Conservation (phyloP, 1,140 invertebrate genomes). For the Diorhabda elongata region DNA sequence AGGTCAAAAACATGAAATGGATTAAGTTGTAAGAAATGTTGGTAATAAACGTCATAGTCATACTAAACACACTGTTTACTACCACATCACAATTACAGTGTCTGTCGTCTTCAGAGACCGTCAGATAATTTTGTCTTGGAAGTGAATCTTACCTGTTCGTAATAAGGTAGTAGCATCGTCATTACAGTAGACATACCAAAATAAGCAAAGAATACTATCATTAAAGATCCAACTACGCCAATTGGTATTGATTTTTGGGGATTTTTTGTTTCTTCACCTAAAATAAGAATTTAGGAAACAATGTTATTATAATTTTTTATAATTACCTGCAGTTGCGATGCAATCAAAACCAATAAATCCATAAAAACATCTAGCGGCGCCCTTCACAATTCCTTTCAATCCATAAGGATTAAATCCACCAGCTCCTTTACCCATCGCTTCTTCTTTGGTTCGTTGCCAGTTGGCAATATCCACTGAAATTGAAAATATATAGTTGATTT, state of each 20-base stretch:
- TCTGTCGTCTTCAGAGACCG: too few relatives aligned
- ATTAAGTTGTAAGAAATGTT: conserved; percentile 3
- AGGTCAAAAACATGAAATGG: not conserved
- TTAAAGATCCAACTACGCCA: conserved; percentile 77
- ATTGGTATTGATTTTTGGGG: conserved; percentile 87
- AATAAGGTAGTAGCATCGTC: conserved; percentile 88
- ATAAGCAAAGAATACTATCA: conserved; percentile 81
- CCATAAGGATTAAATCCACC: conserved; percentile 84
- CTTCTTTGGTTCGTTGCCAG: conserved; percentile 61
- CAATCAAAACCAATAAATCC: conserved; percentile 89
- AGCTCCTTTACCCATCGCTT: conserved; percentile 56
- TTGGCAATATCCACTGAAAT: conserved; percentile 25
- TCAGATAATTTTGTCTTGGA: too few relatives aligned
- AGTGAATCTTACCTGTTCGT: conserved; percentile 56
- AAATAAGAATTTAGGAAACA: conserved; percentile 28
- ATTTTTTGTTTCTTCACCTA: conserved; percentile 78
- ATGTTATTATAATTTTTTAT: not conserved
- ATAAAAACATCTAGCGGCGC: conserved; percentile 87
- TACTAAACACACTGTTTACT: too few relatives aligned
- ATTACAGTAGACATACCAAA: conserved; percentile 82
- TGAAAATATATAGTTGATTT: too few relatives aligned
- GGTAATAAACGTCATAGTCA: not conserved
- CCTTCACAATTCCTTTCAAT: conserved; percentile 70
- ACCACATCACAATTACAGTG: too few relatives aligned
- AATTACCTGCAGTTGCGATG: conserved; percentile 68